These are phyloP conservation scores for Schizopygopsis pylzovi DNA, from an alignment of 2,797 vertebrate species.

Conservation along the genomic window DNA sequence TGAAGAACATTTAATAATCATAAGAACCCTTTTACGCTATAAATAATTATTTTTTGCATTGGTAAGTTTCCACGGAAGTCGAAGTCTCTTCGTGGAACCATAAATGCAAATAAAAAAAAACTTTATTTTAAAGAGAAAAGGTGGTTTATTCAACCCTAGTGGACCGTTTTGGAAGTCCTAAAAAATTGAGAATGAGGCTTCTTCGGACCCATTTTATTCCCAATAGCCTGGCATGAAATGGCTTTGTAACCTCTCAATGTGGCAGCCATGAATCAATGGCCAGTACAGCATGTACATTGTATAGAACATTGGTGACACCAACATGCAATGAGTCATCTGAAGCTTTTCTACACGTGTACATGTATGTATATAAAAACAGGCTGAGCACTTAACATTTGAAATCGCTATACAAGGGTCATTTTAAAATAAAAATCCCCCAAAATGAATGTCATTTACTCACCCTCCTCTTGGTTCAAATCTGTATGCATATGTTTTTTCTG, in stretches of 20 bases:
- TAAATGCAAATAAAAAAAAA: not conserved
- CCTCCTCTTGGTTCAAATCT: not conserved
- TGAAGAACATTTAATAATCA: not conserved
- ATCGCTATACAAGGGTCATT: not conserved
- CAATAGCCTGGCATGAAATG: not conserved
- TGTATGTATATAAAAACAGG: not conserved
- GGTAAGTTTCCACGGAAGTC: not conserved
- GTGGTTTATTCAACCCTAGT: not conserved
- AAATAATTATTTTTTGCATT: not conserved
- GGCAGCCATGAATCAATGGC: not conserved
- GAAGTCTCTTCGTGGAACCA: not conserved
- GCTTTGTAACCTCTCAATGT: not conserved
- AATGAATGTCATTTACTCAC: not conserved
- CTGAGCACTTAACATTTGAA: not conserved
- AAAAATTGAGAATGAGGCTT: not conserved
- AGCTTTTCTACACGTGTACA: not conserved
- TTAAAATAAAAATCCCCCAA: not conserved
- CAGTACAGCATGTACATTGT: not conserved
- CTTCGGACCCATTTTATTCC: not conserved
- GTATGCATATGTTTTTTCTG: no score
- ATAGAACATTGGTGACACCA: not conserved
- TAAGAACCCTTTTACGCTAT: not conserved
- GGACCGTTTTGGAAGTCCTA: not conserved
- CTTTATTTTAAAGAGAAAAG: not conserved
- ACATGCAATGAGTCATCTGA: constrained; percentile 8